A percentile compares a stretch with the other conserved stretches of the same genome.
Evolutionary conservation across 2,113 vertebrate species (phyloP).

Genomic region (Vulpes ferrilata): DNA sequence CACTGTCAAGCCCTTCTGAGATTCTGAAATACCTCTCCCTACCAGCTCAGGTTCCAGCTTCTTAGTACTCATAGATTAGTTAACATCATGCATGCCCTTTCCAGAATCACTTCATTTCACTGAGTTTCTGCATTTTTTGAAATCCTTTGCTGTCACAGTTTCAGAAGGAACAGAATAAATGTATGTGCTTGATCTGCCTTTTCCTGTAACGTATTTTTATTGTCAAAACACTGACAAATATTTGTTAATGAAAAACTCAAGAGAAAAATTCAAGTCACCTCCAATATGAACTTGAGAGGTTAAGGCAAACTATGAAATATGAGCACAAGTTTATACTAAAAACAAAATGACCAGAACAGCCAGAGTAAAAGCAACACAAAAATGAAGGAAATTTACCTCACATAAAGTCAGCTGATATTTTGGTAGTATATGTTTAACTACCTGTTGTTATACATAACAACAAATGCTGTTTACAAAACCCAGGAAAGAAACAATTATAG

Average conservation of each 20-base stretch:
- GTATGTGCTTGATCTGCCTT: neutral
- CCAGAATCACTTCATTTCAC: neutral
- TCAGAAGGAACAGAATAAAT: neutral
- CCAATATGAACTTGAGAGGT: constrained; percentile 65
- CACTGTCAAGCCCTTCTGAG: neutral
- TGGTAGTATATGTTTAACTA: constrained; percentile 40
- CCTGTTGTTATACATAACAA: constrained; percentile 61
- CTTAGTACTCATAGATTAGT: neutral
- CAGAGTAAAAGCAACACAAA: constrained; percentile 24
- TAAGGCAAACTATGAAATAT: constrained; percentile 42
- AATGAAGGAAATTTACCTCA: constrained; percentile 35
- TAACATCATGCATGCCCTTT: neutral
- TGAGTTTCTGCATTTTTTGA: neutral
- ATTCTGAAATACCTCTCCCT: neutral
- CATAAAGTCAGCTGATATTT: constrained; percentile 68
- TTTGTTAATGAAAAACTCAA: constrained; percentile 48
- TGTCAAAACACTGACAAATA: constrained; percentile 49
- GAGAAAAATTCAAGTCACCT: constrained; percentile 68
- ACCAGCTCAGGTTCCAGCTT: neutral
- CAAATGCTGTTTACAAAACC: constrained; percentile 57
- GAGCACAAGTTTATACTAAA: constrained; percentile 74
- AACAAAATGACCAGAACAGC: constrained; percentile 56
- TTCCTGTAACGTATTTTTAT: neutral
- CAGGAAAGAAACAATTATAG: neutral
- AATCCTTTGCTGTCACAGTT: neutral